A percentile compares a stretch with the other conserved stretches of the same genome.
Evolutionary conservation across 2,888 invertebrate species (phyloP).

Genomic region (Emmelina monodactyla): DNA sequence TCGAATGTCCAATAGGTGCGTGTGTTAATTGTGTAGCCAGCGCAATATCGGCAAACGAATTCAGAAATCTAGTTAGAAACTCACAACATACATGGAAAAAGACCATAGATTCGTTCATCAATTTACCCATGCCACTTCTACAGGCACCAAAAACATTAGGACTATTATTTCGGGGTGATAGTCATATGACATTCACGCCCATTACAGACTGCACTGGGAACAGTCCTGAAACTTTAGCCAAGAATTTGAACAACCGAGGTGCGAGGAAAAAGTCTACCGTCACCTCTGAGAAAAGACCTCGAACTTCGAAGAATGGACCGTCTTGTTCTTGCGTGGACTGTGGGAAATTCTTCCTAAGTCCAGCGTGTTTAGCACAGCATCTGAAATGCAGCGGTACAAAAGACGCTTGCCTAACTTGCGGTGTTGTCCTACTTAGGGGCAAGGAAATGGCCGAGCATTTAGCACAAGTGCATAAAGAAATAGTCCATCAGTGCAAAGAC

Average conservation of each 20-base stretch:
- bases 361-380: constrained; percentile 37
- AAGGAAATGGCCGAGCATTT: constrained; percentile 35
- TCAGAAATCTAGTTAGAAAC: constrained; percentile 31
- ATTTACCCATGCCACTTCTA: constrained; percentile 16
- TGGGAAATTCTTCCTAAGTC: constrained; percentile 35
- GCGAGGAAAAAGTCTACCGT: constrained; percentile 20
- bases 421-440: constrained; percentile 29
- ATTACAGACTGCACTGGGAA: constrained; percentile 29
- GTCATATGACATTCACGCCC: constrained; percentile 27
- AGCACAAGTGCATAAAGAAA: constrained; percentile 25
- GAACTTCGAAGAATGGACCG: constrained; percentile 28
- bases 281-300: constrained; percentile 23
- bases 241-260: constrained; percentile 26
- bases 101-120: constrained; percentile 25
- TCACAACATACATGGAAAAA: constrained; percentile 35
- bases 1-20: constrained; percentile 29
- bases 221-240: constrained; percentile 27
- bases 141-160: constrained; percentile 28
- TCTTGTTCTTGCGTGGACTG: constrained; percentile 39
- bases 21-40: constrained; percentile 36
- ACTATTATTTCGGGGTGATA: constrained; percentile 30
- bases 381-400: constrained; percentile 45
- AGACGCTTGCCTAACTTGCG: constrained; percentile 41
- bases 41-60: constrained; percentile 39
- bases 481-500: constrained; percentile 25